Percentiles rank a stretch among this genome's conserved stretches.
phyloP scores from a whole-genome alignment of 92 coral and sea anemone species.

The Heteractis magnifica region DNA sequence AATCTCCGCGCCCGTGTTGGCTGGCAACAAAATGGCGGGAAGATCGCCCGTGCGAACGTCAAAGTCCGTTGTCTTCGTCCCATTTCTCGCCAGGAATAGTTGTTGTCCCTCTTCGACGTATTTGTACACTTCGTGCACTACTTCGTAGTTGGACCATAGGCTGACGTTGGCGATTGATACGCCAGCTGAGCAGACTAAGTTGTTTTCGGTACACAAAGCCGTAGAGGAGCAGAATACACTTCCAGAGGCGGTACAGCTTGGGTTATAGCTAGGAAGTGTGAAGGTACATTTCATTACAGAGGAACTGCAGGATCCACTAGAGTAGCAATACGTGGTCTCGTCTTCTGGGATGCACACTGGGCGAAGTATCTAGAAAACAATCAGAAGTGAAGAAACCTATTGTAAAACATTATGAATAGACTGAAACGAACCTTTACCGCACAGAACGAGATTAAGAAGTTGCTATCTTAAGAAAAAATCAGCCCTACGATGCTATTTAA shows the following conservation, averaged over 20 bases:
- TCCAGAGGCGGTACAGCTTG: slow-evolving; percentile 34
- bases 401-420: too few relatives aligned
- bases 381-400: background rate
- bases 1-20: slow-evolving; percentile 37
- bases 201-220: slow-evolving; percentile 31
- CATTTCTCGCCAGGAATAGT: slow-evolving; percentile 24
- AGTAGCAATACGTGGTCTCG: slow-evolving; percentile 43
- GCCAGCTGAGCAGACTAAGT: slow-evolving; percentile 40
- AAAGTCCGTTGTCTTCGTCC: slow-evolving; percentile 9
- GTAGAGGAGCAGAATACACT: slow-evolving; percentile 26
- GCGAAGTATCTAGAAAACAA: slow-evolving; percentile 50
- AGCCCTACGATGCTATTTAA: too few relatives aligned
- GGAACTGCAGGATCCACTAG: slow-evolving; percentile 44
- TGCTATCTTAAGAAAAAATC: too few relatives aligned
- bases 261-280: slow-evolving; percentile 15
- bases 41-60: slow-evolving; percentile 51
- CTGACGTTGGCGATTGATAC: slow-evolving; percentile 1
- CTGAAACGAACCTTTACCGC: too few relatives aligned
- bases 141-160: slow-evolving; percentile 42
- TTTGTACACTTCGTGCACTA: slow-evolving; percentile 27
- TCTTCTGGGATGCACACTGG: slow-evolving; percentile 47
- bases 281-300: slow-evolving; percentile 41
- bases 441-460: too few relatives aligned
- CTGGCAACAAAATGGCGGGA: slow-evolving; percentile 47
- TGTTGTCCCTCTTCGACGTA: slow-evolving; percentile 40